Evolutionary conservation across 1,140 invertebrate genomes (phyloP), one percentile per base, ranked within the genome.

Genomic region (Glomeris maerens): DNA sequence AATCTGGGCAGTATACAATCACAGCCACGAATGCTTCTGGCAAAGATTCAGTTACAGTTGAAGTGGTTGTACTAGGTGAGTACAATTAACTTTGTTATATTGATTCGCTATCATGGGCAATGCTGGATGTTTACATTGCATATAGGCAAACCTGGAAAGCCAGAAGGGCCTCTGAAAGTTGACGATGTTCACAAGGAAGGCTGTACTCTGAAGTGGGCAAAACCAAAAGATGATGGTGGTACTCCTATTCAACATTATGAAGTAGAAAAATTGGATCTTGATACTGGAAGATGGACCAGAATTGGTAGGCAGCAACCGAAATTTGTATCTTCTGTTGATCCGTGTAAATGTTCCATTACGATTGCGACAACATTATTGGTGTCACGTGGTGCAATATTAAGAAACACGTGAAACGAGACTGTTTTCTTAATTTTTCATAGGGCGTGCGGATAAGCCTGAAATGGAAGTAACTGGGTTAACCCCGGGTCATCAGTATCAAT

Each of bases 401-500:
- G 31, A 36, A 10, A 36, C 17, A 36, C 31, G 17, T 10, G 17
- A 10, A 17, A 36, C 17, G 31, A n/a, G n/a, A n/a, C n/a, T n/a
- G n/a, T n/a, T n/a, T 36, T 10, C 10, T 42, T 45, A 27, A 3
- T 21, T 45, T 21, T 45, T 4, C 14, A 3, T 80, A 13, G 80
- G 80, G 38, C 81, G 82, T 60, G 77, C 78, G 58, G 74, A 77
- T 10, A 75, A 78, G 27, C 78, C 83, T 2, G 82, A 84, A 62
- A 85, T 90, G 66, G 85, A 90, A 52, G 79, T 94, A n/a, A 84
- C 81, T 13, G 85, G 88, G 10, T 71, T 98, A 3, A 85, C 83
- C 60, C 88, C 91, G 20, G 86, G 86, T 5, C 80, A 85, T 53
- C 84, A 93, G 64, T 98, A 98, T 67, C 87, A 93, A 70, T 98